Percentiles rank a stretch among this genome's conserved stretches.
These are phyloP conservation scores for Heterotilapia buettikoferi DNA, from an alignment of 2,113 vertebrate species.

Conservation along the genomic window DNA sequence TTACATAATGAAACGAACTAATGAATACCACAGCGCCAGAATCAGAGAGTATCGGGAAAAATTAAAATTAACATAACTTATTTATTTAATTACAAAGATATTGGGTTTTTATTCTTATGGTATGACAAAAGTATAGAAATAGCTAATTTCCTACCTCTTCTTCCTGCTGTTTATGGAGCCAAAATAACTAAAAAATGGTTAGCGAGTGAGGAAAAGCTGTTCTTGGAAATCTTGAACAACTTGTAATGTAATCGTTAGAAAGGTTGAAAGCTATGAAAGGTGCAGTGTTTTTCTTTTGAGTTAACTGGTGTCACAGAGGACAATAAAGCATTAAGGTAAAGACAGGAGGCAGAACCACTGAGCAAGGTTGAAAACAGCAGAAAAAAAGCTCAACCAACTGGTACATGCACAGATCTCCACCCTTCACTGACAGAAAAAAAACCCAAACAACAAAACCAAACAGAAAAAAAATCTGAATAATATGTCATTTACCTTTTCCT, in stretches of 20 bases:
- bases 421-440: not conserved
- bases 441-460: not conserved
- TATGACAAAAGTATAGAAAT: not conserved
- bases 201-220: not conserved
- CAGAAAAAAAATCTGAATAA: no score
- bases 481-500: no score
- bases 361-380: not conserved
- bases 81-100: not conserved
- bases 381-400: not conserved
- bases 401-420: not conserved
- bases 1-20: not conserved
- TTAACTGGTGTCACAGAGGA: not conserved
- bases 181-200: rapidly evolving
- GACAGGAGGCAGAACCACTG: not conserved
- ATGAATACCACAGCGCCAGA: not conserved
- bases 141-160: not conserved
- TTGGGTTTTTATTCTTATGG: not conserved
- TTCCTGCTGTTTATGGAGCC: not conserved
- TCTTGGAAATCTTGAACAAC: not conserved
- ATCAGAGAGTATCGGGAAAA: not conserved
- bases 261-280: not conserved
- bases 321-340: not conserved
- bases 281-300: not conserved
- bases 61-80: not conserved
- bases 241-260: not conserved